Evolutionary conservation across 2,113 vertebrate species (phyloP).

Genomic region (Cyprinus carpio): DNA sequence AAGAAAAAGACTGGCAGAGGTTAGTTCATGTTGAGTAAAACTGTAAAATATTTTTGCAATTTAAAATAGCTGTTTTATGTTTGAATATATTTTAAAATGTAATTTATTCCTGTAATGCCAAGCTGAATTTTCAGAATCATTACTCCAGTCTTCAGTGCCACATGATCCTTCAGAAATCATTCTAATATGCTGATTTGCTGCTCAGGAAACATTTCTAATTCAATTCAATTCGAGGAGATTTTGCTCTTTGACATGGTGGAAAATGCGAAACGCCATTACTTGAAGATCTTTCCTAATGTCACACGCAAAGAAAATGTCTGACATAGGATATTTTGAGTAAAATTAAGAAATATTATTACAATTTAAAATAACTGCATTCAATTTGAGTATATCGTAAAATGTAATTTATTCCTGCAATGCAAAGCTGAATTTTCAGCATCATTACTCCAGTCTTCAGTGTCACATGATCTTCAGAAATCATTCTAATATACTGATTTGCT

Average conservation of each 20-base stretch:
- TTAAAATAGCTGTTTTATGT: background rate
- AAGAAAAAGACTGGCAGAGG: background rate
- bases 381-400: too few relatives aligned
- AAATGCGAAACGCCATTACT: background rate
- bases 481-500: too few relatives aligned
- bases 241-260: conserved; percentile 63
- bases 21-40: background rate
- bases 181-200: background rate
- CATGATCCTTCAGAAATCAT: background rate
- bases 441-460: too few relatives aligned
- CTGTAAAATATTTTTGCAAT: background rate
- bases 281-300: background rate
- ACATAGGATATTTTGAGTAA: background rate
- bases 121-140: background rate
- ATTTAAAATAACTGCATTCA: too few relatives aligned
- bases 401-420: too few relatives aligned
- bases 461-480: too few relatives aligned
- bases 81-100: background rate
- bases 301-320: background rate
- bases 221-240: conserved; percentile 55
- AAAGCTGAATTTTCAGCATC: too few relatives aligned
- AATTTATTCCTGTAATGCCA: background rate
- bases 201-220: background rate
- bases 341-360: background rate
- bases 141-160: background rate